A percentile compares a stretch with the other conserved stretches of the same genome.
phyloP scores from a whole-genome alignment of 2,113 vertebrate species.

The Ceratotherium simum region DNA sequence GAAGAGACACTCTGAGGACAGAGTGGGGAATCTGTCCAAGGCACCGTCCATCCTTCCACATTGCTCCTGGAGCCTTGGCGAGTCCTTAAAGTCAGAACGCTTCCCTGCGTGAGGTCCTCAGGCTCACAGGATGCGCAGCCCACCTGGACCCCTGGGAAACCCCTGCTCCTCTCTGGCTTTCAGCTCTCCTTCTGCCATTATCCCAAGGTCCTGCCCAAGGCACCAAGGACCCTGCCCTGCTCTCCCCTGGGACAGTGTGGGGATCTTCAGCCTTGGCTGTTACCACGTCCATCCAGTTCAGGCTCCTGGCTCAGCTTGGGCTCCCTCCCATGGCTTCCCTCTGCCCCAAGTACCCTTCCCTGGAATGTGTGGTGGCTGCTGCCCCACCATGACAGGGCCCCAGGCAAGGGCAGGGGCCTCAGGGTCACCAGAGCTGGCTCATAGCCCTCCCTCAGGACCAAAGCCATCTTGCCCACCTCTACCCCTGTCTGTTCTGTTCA shows the following conservation, averaged over 20 bases:
- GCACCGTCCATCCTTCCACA: neutral
- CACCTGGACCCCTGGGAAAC: neutral
- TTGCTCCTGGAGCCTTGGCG: neutral
- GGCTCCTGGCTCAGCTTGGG: neutral
- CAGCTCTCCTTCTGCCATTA: neutral
- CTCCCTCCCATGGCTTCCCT: neutral
- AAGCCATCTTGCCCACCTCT: neutral
- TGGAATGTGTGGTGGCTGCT: neutral
- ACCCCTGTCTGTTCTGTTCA: neutral
- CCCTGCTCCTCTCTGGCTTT: neutral
- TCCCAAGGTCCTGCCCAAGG: neutral
- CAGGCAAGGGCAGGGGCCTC: neutral
- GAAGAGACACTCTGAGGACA: neutral
- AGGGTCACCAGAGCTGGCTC: neutral
- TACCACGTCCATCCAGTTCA: neutral
- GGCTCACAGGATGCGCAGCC: neutral
- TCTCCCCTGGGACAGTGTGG: neutral
- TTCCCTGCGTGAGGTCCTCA: neutral
- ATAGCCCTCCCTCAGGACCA: neutral
- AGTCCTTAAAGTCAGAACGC: neutral
- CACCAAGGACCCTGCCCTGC: neutral
- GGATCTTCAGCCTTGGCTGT: neutral
- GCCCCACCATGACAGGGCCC: neutral
- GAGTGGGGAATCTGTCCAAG: neutral
- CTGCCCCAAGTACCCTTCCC: neutral